phyloP scores from a whole-genome alignment of 2,888 invertebrate genomes.

The Desoria tigrina region DNA sequence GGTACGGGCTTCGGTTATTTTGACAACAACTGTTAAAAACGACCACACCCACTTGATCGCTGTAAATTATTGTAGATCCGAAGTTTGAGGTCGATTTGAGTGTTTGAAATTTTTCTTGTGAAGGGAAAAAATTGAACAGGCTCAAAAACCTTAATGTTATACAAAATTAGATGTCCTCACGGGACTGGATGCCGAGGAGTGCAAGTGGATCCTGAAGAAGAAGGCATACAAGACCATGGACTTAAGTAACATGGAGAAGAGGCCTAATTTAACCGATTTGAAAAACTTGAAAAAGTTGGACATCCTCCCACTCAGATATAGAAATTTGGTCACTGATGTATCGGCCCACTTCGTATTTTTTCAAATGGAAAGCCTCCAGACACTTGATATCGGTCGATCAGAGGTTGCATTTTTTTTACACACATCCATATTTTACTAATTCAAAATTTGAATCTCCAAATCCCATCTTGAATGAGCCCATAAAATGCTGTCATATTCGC shows the following conservation, averaged over 20 bases:
- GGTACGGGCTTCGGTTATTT: no score
- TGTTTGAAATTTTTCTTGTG: no score
- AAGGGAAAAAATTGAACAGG: no score
- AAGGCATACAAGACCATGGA: conserved; percentile 32
- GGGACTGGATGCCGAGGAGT: conserved; percentile 34
- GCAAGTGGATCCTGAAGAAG: conserved; percentile 43
- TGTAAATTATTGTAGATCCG: no score
- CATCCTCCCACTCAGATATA: conserved; percentile 33
- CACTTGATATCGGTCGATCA: conserved; percentile 33
- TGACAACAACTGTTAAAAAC: no score
- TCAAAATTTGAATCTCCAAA: no score
- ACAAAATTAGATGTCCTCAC: conserved; percentile 39
- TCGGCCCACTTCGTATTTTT: conserved; percentile 38
- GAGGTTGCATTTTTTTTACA: conserved; percentile 30
- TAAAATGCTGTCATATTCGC: no score
- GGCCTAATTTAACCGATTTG: conserved; percentile 33
- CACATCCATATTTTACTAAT: no score
- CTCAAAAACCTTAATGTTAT: no score
- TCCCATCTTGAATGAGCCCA: no score
- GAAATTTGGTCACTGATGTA: conserved; percentile 41
- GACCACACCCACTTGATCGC: no score
- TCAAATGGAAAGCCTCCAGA: conserved; percentile 28
- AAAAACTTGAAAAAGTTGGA: conserved; percentile 42
- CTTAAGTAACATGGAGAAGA: conserved; percentile 28
- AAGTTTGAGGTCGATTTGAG: no score